These are phyloP conservation scores for Drosophila quinaria DNA, from an alignment of 2,888 invertebrate species.

Conservation along the genomic window DNA sequence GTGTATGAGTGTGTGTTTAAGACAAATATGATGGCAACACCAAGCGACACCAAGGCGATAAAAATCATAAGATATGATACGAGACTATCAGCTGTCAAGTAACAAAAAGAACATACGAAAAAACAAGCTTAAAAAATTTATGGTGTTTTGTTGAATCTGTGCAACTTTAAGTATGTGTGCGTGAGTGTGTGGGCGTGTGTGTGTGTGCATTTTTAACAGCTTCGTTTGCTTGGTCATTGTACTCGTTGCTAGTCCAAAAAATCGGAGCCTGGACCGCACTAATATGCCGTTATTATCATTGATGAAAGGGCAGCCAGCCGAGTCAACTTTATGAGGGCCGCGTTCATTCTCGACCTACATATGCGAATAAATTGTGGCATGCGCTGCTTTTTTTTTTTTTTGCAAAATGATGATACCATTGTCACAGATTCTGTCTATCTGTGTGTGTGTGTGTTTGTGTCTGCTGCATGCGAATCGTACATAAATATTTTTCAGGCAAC, in stretches of 20 bases:
- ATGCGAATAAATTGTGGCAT: constrained; percentile 66
- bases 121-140: constrained; percentile 37
- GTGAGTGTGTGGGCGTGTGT: constrained; percentile 14
- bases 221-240: constrained; percentile 62
- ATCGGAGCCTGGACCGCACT: constrained; percentile 51
- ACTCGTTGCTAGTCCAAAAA: constrained; percentile 34
- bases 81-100: constrained; percentile 43
- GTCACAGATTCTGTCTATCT: constrained; percentile 14
- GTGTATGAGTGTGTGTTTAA: not conserved
- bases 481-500: constrained; percentile 40
- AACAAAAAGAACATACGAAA: constrained; percentile 19
- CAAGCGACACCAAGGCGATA: constrained; percentile 54
- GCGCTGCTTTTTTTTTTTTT: constrained; percentile 9
- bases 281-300: constrained; percentile 75
- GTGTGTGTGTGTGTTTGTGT: constrained; percentile 9
- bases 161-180: not conserved
- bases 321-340: constrained; percentile 56
- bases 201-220: constrained; percentile 37
- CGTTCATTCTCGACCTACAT: constrained; percentile 44
- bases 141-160: constrained; percentile 9
- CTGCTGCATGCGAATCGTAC: constrained; percentile 35
- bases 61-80: constrained; percentile 62
- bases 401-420: constrained; percentile 46
- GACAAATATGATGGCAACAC: constrained; percentile 29
- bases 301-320: constrained; percentile 72